Base-by-base conservation (phyloP, 2,113 vertebrate species). In the Sinocyclocheilus grahami region DNA sequence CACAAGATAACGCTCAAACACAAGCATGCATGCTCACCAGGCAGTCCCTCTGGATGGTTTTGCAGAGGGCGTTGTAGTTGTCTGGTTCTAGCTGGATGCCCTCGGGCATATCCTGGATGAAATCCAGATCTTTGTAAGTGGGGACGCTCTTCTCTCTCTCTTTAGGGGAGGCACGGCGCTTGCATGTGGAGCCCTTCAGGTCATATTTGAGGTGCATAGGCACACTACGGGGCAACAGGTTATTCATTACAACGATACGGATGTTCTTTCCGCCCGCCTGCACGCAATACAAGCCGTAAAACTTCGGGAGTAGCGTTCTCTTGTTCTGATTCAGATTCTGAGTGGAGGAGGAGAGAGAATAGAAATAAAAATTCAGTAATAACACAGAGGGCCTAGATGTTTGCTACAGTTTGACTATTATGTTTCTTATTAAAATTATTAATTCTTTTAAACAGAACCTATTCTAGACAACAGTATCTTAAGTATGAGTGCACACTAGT, bases 311-410 rank as follows among this genome's bases (percentile, higher is more conserved):
- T 78, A 98, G 92, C 0, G 97, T 99, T 16, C 97, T 93, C 1
- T 95, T 97, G 92, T 99, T 99, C 89, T 99, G 97, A 92, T 99
- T 99, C 89, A 99, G 92, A 88, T 99, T 99, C 97, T 99, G 22
- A 53, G n/a, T 33, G 76, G 12, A 79, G 14, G 2, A 69, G 65
- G 46, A 48, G 46, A 48, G 46, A 48, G 11, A 48, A 48, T 10
- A 11, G 10, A 46, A 46, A 46, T 2, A 46, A 10, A 46, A 46
- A 46, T 46, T 46, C 8, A 1, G 42, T 42, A 42, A 42, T 42
- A 42, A 42, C 8, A 42, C 42, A 42, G 8, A 12, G 46, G 46
- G 46, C 46, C 46, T 48, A 0, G 46, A 48, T 48, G 46, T 3
- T 48, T 48, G 46, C 46, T 48, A 48, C 46, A 48, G 9, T 46